Conservation (phyloP, 2,113 vertebrate species). For the Carassius auratus region DNA sequence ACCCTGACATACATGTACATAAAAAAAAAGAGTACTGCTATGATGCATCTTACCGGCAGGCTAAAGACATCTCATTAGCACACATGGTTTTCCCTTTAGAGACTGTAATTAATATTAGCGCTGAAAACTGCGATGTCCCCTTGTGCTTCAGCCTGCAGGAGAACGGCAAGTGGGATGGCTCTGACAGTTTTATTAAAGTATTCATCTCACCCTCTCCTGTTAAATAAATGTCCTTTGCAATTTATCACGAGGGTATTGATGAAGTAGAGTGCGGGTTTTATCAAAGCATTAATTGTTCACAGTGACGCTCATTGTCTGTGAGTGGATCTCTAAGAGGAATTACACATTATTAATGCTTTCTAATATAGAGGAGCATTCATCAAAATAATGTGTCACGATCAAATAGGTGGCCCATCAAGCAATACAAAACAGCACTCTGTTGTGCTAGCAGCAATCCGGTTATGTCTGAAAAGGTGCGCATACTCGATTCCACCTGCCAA, state of each 20-base stretch:
- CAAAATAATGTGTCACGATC: conserved; percentile 64
- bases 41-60: conserved; percentile 33
- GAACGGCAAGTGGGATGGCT: conserved; percentile 53
- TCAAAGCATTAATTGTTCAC: conserved; percentile 76
- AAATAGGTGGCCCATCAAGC: conserved; percentile 37
- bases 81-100: conserved; percentile 38
- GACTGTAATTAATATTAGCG: conserved; percentile 48
- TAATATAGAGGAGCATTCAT: conserved; percentile 74
- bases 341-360: conserved; percentile 73
- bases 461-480: conserved; percentile 31
- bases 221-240: conserved; percentile 71
- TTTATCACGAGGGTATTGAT: conserved; percentile 68
- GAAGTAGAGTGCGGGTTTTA: conserved; percentile 68
- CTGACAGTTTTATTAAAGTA: conserved; percentile 68
- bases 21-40: conserved; percentile 27
- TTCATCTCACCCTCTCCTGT: conserved; percentile 63
- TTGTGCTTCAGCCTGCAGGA: conserved; percentile 36
- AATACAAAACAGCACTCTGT: conserved; percentile 42
- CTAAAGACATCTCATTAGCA: conserved; percentile 52
- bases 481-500: conserved; percentile 3
- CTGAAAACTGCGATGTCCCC: conserved; percentile 37
- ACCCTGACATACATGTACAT: neutral
- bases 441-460: neutral
- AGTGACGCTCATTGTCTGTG: conserved; percentile 70
- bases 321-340: conserved; percentile 69